Base-by-base conservation (phyloP, 2,888 invertebrate genomes). In the Biston stratarius region DNA sequence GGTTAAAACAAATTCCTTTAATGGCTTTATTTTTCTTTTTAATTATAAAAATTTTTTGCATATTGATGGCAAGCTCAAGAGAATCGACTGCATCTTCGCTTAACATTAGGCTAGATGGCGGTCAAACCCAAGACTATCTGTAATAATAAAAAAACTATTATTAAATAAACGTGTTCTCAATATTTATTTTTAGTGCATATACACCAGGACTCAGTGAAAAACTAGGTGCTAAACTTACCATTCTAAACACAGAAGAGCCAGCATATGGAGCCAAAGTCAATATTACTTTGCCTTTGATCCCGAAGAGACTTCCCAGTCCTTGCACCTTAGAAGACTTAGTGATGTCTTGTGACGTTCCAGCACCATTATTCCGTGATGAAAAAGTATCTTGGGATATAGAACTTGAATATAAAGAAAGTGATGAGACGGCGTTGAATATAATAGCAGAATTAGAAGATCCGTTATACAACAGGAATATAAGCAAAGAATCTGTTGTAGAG, bases 181-280 rank as follows among this genome's bases (percentile, higher is more conserved):
- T 44, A 51, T 36, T 49, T 53, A 48, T 68, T 75, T 70, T 7
- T 78, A 93, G 93, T 34, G 82, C 84, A 6, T 91, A 85, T 52
- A 73, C 88, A 65, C 94, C 94, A 58, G 94, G 93, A 34, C 74
- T 81, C 8, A 79, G 83, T 10, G 71, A 82, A n/a, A 83, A 76
- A 53, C 76, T 94, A 0, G 92, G 92, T 5, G 83, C 84, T 9
- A 85, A 75, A 63, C 77, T 94, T 0, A 86, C 75, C 1, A 80
- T 92, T 0, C 14, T 80, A 0, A 92, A 94, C 60, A 79, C 75
- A 60, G 88, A 86, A 61, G 94, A 94, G 72, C 92, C 94, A n/a
- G 91, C 91, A 0, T 92, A 89, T 47, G 91, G 88, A 9, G 89
- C 89, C 0, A 86, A 81, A 69, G 84, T 92, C 0, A 78, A 84